Percentiles rank a stretch among this genome's conserved stretches.
Conservation (phyloP, 2,797 vertebrate genomes). For the Ataeniobius toweri region DNA sequence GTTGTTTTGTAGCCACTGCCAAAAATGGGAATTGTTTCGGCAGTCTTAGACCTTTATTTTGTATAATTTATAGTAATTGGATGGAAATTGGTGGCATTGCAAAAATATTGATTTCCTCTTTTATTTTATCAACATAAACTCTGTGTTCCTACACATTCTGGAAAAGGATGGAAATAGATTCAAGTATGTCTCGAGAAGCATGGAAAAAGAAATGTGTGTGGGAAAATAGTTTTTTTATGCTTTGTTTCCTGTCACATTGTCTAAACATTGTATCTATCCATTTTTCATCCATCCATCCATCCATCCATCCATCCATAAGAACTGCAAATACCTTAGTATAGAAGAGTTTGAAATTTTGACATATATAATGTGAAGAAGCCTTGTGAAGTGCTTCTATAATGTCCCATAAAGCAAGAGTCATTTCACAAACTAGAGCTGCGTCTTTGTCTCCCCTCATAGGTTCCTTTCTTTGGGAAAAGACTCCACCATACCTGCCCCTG, state of each 20-base stretch:
- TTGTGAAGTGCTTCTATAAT: not conserved
- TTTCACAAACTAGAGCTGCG: not conserved
- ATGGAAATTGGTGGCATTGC: too few relatives aligned
- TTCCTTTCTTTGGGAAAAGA: slow-evolving; percentile 88
- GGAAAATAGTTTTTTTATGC: not conserved
- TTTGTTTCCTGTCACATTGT: not conserved
- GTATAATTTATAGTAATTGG: too few relatives aligned
- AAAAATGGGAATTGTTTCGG: too few relatives aligned
- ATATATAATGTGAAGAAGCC: not conserved
- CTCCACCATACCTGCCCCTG: slow-evolving; percentile 93
- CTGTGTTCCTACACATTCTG: too few relatives aligned
- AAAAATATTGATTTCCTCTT: too few relatives aligned
- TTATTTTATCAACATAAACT: too few relatives aligned
- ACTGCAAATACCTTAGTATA: not conserved
- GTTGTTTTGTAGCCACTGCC: not conserved
- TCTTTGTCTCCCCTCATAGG: slow-evolving; percentile 72
- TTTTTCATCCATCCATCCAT: not conserved
- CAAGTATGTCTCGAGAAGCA: too few relatives aligned
- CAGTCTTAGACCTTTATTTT: too few relatives aligned
- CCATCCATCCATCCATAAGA: too few relatives aligned
- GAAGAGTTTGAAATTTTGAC: not conserved
- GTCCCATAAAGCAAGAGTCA: not conserved
- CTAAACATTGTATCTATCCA: not conserved
- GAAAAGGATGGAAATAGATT: too few relatives aligned
- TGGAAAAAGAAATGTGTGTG: too few relatives aligned